Evolutionary conservation across 2,888 invertebrate species (phyloP).

Genomic region (Drosophila robusta): DNA sequence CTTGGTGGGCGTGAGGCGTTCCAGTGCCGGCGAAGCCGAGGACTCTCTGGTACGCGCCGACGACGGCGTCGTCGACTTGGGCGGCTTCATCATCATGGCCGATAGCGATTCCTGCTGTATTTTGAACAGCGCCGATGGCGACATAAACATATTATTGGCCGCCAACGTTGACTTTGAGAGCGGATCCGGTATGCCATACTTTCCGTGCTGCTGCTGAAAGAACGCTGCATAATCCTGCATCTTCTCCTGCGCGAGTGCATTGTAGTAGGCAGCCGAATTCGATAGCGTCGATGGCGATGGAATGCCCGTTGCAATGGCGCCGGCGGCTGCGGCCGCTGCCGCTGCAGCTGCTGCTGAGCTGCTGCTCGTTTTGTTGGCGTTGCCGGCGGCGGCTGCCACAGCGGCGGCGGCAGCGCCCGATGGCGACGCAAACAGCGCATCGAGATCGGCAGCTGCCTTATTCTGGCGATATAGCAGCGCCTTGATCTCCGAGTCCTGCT

Average conservation of each 20-base stretch:
- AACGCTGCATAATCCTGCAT: slow-evolving; percentile 86
- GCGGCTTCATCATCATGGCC: slow-evolving; percentile 86
- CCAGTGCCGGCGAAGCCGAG: slow-evolving; percentile 83
- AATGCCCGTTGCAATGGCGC: slow-evolving; percentile 37
- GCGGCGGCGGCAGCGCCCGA: slow-evolving; percentile 60
- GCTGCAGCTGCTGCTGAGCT: slow-evolving; percentile 47
- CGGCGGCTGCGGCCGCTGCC: slow-evolving; percentile 50
- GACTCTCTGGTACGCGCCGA: slow-evolving; percentile 84
- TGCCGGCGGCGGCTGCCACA: slow-evolving; percentile 45
- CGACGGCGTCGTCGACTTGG: slow-evolving; percentile 84
- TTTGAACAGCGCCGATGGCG: slow-evolving; percentile 89
- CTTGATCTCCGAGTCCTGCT: slow-evolving; percentile 83
- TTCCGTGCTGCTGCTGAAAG: slow-evolving; percentile 85
- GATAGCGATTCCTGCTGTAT: slow-evolving; percentile 87
- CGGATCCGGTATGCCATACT: slow-evolving; percentile 89
- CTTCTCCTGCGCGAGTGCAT: slow-evolving; percentile 85
- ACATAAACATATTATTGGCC: slow-evolving; percentile 92
- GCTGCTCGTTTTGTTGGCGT: slow-evolving; percentile 53
- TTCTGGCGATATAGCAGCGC: slow-evolving; percentile 83
- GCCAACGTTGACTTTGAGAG: slow-evolving; percentile 91
- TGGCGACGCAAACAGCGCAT: slow-evolving; percentile 83
- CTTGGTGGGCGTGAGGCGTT: slow-evolving; percentile 84
- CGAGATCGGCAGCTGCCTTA: slow-evolving; percentile 83
- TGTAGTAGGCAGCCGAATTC: slow-evolving; percentile 82
- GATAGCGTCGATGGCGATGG: slow-evolving; percentile 73